A percentile compares a stretch with the other conserved stretches of the same genome.
phyloP scores from a whole-genome alignment of 1,140 invertebrate species.

The Delia radicum region DNA sequence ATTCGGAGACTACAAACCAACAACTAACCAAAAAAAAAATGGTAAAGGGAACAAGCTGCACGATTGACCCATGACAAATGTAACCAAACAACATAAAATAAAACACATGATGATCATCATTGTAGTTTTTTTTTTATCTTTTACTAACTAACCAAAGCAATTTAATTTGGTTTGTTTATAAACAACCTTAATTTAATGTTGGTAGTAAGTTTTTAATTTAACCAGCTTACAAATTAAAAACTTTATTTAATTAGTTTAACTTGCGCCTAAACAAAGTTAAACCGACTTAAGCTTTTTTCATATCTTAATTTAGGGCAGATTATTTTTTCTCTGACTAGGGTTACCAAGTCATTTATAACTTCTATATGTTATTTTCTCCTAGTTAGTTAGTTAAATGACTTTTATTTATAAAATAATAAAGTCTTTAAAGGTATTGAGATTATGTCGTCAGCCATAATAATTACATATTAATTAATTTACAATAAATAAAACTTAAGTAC shows the following conservation, averaged over 20 bases:
- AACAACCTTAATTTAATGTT: background rate
- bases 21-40: too few relatives aligned
- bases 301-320: background rate
- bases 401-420: too few relatives aligned
- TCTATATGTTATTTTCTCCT: too few relatives aligned
- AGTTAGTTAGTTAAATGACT: too few relatives aligned
- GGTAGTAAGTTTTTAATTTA: background rate
- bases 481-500: too few relatives aligned
- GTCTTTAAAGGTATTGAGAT: too few relatives aligned
- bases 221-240: background rate
- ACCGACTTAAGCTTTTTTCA: background rate
- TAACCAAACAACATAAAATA: background rate
- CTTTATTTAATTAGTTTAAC: background rate
- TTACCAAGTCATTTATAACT: too few relatives aligned
- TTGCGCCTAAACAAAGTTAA: background rate
- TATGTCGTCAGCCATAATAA: too few relatives aligned
- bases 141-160: background rate
- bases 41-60: constrained; percentile 53
- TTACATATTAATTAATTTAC: too few relatives aligned
- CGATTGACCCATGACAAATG: constrained; percentile 33
- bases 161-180: background rate
- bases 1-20: too few relatives aligned
- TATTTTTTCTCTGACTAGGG: background rate
- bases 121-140: background rate
- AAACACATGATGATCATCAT: background rate